phyloP scores from a whole-genome alignment of 2,797 vertebrate genomes.

The Petrocephalus schoutedeni region DNA sequence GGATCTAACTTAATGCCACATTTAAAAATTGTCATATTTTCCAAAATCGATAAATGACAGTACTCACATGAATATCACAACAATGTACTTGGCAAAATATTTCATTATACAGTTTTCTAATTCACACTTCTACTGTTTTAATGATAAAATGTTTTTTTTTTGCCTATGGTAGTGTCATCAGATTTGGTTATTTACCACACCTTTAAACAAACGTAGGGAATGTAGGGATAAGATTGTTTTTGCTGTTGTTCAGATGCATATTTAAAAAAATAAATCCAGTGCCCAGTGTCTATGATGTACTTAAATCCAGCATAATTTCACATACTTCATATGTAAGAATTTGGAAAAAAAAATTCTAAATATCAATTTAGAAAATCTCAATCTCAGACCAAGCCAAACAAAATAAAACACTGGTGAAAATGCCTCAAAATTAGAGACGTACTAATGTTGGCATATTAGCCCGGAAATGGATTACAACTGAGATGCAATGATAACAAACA shows the following conservation, averaged over 20 bases:
- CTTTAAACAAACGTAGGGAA: background rate
- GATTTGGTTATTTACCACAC: background rate
- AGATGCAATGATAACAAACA: background rate
- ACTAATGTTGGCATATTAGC: background rate
- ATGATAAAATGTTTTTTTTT: background rate
- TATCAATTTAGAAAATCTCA: background rate
- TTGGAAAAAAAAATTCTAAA: background rate
- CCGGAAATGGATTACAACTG: background rate
- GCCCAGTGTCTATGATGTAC: background rate
- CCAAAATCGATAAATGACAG: background rate
- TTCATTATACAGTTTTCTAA: background rate
- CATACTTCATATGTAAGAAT: background rate
- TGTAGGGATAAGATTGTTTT: background rate
- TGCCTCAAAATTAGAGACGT: background rate
- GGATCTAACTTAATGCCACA: background rate
- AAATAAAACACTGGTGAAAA: background rate
- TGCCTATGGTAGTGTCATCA: background rate
- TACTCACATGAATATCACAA: background rate
- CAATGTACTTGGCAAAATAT: background rate
- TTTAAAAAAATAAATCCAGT: background rate
- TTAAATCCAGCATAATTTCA: background rate
- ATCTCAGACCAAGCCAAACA: background rate
- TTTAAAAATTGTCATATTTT: background rate
- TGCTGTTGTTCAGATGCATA: background rate
- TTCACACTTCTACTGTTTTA: background rate